Evolutionary conservation across 2,113 vertebrate genomes (phyloP).

Genomic region (Brachypodius melanocephalos): DNA sequence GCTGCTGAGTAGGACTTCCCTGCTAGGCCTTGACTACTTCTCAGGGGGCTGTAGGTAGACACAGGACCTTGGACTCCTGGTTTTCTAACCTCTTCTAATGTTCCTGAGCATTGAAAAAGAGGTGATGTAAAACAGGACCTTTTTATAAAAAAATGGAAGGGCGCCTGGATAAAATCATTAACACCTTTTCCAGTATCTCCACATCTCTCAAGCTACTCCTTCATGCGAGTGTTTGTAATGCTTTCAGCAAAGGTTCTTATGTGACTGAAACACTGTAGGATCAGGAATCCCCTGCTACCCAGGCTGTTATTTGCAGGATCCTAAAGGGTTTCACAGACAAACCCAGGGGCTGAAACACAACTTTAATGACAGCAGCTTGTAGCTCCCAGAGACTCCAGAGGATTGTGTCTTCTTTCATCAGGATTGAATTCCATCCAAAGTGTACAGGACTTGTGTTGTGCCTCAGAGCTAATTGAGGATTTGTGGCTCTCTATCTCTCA

Average conservation of each 20-base stretch:
- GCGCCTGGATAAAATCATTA: background rate
- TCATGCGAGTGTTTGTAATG: background rate
- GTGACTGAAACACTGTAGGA: background rate
- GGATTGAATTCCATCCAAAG: background rate
- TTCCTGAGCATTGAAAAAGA: background rate
- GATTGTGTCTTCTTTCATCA: background rate
- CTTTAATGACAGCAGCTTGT: background rate
- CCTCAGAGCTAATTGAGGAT: slow-evolving; percentile 9
- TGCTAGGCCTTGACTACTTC: background rate
- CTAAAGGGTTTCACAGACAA: background rate
- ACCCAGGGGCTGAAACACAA: background rate
- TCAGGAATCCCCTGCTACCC: background rate
- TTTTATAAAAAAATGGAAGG: background rate
- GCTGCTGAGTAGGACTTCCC: background rate
- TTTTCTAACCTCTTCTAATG: background rate
- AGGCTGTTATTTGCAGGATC: background rate
- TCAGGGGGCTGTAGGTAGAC: background rate
- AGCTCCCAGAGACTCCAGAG: background rate
- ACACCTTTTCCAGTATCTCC: background rate
- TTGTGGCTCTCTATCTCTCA: background rate
- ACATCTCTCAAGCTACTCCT: background rate
- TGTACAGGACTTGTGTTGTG: background rate
- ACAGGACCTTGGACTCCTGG: background rate
- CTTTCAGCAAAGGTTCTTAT: background rate
- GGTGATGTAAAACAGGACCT: background rate